Conservation (phyloP, 2,888 invertebrate species). For the Beris morrisii region DNA sequence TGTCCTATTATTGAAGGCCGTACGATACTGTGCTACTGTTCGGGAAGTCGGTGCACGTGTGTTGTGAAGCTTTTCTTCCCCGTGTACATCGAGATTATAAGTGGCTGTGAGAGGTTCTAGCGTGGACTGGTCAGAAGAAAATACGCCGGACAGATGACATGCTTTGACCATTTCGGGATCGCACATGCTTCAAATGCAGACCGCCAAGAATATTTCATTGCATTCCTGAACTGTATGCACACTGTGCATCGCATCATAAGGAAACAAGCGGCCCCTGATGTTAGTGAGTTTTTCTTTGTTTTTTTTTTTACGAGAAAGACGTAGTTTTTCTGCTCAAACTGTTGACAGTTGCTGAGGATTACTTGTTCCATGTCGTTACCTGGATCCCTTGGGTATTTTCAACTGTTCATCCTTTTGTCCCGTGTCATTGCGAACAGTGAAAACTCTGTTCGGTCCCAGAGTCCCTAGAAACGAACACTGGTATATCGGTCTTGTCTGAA, state of each 20-base stretch:
- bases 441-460: too few relatives aligned
- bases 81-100: not conserved
- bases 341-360: not conserved
- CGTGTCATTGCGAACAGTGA: too few relatives aligned
- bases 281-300: not conserved
- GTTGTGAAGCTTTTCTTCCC: not conserved
- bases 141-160: slow-evolving; percentile 25
- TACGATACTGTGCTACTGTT: slow-evolving; percentile 6
- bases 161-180: slow-evolving; percentile 30
- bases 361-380: not conserved
- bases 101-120: slow-evolving; percentile 2
- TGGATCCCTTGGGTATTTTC: not conserved
- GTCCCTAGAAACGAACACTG: too few relatives aligned
- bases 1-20: slow-evolving; percentile 17
- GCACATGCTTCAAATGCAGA: slow-evolving; percentile 16
- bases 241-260: not conserved
- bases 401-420: not conserved
- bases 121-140: slow-evolving; percentile 5
- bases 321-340: not conserved
- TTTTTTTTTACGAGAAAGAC: not conserved
- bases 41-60: slow-evolving; percentile 23
- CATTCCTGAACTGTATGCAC: not conserved
- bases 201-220: slow-evolving; percentile 3
- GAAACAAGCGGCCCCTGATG: not conserved
- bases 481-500: too few relatives aligned